Evolutionary conservation across 92 coral and sea anemone genomes (phyloP).

Genomic region (Actinernus sp.): DNA sequence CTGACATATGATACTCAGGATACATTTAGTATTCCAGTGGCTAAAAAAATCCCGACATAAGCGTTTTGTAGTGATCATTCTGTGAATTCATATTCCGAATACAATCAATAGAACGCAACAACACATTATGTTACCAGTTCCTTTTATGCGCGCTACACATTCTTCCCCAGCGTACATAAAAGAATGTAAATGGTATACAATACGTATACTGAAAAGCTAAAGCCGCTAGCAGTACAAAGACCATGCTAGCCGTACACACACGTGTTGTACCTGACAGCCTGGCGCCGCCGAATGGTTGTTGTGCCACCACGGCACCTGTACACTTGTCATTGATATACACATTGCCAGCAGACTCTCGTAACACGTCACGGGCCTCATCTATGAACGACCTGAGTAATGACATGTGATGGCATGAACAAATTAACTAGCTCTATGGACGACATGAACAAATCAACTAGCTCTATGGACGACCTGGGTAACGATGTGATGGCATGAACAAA

Average conservation of each 20-base stretch:
- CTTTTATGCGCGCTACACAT: neutral
- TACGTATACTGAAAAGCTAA: neutral
- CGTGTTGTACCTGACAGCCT: conserved; percentile 79
- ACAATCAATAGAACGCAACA: no score
- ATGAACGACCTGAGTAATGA: conserved; percentile 70
- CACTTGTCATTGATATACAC: conserved; percentile 96
- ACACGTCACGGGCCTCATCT: conserved; percentile 74
- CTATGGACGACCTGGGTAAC: no score
- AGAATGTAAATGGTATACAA: neutral
- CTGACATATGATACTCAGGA: no score
- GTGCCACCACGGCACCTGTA: conserved; percentile 94
- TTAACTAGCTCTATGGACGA: no score
- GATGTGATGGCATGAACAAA: no score
- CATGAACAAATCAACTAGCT: no score
- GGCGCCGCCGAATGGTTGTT: conserved; percentile 99
- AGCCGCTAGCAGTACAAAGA: neutral
- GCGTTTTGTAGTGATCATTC: no score
- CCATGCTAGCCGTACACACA: neutral
- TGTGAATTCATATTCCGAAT: no score
- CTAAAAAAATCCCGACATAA: no score
- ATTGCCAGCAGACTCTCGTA: conserved; percentile 90
- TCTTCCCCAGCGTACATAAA: neutral
- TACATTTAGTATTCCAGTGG: no score
- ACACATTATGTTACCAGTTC: neutral
- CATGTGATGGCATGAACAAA: no score